Evolutionary conservation across 2,113 vertebrate species (phyloP).

Genomic region (Vulpes ferrilata): DNA sequence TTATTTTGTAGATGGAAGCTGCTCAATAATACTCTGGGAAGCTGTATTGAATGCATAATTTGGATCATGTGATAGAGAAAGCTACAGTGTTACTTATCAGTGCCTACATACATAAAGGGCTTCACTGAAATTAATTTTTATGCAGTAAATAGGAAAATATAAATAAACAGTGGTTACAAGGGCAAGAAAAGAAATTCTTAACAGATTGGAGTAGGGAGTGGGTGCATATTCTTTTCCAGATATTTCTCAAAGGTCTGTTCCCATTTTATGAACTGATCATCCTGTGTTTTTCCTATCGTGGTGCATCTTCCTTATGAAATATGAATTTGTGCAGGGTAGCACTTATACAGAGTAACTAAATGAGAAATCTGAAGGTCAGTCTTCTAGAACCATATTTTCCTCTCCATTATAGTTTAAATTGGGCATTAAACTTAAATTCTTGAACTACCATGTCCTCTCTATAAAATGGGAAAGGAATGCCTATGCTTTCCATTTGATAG

Average conservation of each 20-base stretch:
- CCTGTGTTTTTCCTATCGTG: neutral
- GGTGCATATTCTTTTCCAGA: neutral
- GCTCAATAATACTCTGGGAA: neutral
- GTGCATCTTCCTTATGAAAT: neutral
- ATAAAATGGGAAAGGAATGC: neutral
- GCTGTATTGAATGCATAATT: slow-evolving; percentile 3
- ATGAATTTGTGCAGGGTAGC: neutral
- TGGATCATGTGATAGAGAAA: neutral
- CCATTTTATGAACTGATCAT: neutral
- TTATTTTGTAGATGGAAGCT: neutral
- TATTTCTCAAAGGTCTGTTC: neutral
- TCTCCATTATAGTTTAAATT: neutral
- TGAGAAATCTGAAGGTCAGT: neutral
- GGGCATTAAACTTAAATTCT: neutral
- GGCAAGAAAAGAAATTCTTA: slow-evolving; percentile 23
- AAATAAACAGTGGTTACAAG: neutral
- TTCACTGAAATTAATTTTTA: neutral
- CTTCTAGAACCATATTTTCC: neutral
- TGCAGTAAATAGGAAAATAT: neutral
- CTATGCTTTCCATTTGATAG: neutral
- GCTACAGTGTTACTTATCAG: neutral
- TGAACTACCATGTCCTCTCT: neutral
- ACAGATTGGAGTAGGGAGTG: neutral
- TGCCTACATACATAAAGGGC: neutral
- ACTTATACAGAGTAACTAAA: neutral